Evolutionary conservation across 2,888 invertebrate species (phyloP).

Genomic region (Agonopterix subpropinquella): DNA sequence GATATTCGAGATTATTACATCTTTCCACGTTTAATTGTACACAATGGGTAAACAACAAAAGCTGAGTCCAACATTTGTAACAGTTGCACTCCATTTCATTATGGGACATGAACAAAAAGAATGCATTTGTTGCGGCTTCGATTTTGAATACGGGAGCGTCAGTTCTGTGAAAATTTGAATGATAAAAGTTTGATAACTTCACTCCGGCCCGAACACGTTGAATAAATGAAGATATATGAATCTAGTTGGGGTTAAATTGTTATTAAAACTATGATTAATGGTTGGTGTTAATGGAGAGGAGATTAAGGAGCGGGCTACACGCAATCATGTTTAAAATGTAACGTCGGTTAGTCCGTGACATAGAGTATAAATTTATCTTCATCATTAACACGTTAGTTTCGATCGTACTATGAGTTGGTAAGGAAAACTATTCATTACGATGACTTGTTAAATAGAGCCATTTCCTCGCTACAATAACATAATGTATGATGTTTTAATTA

Average conservation of each 20-base stretch:
- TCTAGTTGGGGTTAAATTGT: conserved; percentile 73
- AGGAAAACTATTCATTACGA: conserved; percentile 25
- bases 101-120: conserved; percentile 29
- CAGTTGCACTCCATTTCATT: conserved; percentile 62
- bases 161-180: conserved; percentile 57
- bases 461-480: conserved; percentile 1
- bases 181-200: conserved; percentile 58
- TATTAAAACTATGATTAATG: conserved; percentile 76
- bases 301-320: conserved; percentile 67
- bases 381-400: conserved; percentile 55
- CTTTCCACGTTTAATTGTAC: conserved; percentile 71
- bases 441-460: conserved; percentile 34
- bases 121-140: conserved; percentile 59
- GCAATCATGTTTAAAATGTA: conserved; percentile 59
- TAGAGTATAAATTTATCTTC: conserved; percentile 63
- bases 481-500: background rate
- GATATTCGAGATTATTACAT: conserved; percentile 70
- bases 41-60: conserved; percentile 70
- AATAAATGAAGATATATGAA: conserved; percentile 74
- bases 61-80: conserved; percentile 54
- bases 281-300: conserved; percentile 62
- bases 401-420: conserved; percentile 27
- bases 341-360: conserved; percentile 54
- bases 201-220: conserved; percentile 41
- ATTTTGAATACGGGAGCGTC: conserved; percentile 38